Evolutionary conservation across 2,888 invertebrate genomes (phyloP), one percentile per base, ranked within the genome.

Genomic region (Macrophya alboannulata): DNA sequence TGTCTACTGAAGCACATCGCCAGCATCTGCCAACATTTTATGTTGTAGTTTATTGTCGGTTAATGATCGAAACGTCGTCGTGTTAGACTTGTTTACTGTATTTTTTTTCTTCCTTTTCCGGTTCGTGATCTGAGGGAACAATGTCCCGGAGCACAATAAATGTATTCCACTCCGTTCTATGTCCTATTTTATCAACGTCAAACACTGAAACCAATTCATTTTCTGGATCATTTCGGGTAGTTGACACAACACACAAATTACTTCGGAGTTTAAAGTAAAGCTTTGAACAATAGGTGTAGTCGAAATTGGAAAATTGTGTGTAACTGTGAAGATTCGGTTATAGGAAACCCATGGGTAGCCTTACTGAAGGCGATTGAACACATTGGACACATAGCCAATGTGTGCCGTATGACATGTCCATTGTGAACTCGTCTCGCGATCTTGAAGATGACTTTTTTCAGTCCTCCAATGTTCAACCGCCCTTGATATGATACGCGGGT

Each of bases 21-120:
- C n/a, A 68, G 10, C 2, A 37, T 68, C 68, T 68, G 68, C 37
- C 68, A 68, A 37, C 25, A 68, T 68, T 37, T 68, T 68, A 68
- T 37, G 68, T 0, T 37, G 31, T 37, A 68, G 37, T 74, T 74
- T 74, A 45, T 74, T 45, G 74, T 45, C 74, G 21, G 74, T 45
- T 74, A 74, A 74, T 45, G 74, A 74, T 74, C 74, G 45, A 43
- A 21, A n/a, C 21, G 21, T 74, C 21, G 2, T 17, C 12, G 4
- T 43, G 9, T 45, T n/a, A n/a, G 37, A n/a, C 17, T 40, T 71
- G 37, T n/a, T 71, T 62, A 25, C 25, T 62, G 21, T 12, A 62
- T 25, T 62, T 62, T 25, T 25, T 3, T 12, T 25, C 25, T 62
- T 62, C 12, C 25, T 0, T 25, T 12, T 21, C 9, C 10, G 62